Conservation (phyloP, 2,888 invertebrate species). For the Amphipyra berbera region DNA sequence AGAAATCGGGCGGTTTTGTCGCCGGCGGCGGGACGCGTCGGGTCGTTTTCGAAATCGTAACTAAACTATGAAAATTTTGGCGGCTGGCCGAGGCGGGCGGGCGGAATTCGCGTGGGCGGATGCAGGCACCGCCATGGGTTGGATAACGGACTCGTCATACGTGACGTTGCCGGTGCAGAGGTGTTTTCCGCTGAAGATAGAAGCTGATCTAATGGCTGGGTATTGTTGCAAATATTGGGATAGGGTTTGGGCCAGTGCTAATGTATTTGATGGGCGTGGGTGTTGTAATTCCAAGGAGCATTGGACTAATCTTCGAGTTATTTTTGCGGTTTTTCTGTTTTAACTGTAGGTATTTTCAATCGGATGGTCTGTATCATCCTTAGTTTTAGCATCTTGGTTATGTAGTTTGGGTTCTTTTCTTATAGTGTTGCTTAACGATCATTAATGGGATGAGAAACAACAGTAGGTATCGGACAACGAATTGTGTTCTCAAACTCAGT, state of each 20-base stretch:
- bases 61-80: constrained; percentile 89
- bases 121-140: constrained; percentile 78
- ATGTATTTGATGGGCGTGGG: constrained; percentile 33
- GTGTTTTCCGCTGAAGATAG: constrained; percentile 88
- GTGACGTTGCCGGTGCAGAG: constrained; percentile 86
- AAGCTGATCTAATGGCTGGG: constrained; percentile 75
- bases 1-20: constrained; percentile 82
- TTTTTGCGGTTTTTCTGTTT: not conserved
- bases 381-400: not conserved
- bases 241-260: constrained; percentile 53
- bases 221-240: constrained; percentile 63
- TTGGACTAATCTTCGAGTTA: constrained; percentile 7
- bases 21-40: constrained; percentile 90
- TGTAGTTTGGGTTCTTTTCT: too few relatives aligned
- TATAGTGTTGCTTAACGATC: too few relatives aligned
- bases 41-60: constrained; percentile 90
- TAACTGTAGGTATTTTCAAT: not conserved
- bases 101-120: constrained; percentile 84
- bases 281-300: constrained; percentile 12
- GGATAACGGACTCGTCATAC: constrained; percentile 82
- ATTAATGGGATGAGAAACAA: too few relatives aligned
- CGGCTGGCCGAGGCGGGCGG: constrained; percentile 84
- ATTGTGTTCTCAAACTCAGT: too few relatives aligned
- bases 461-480: too few relatives aligned
- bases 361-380: not conserved